Evolutionary conservation across 2,797 vertebrate species (phyloP).

Genomic region (Neostethus bicornis): DNA sequence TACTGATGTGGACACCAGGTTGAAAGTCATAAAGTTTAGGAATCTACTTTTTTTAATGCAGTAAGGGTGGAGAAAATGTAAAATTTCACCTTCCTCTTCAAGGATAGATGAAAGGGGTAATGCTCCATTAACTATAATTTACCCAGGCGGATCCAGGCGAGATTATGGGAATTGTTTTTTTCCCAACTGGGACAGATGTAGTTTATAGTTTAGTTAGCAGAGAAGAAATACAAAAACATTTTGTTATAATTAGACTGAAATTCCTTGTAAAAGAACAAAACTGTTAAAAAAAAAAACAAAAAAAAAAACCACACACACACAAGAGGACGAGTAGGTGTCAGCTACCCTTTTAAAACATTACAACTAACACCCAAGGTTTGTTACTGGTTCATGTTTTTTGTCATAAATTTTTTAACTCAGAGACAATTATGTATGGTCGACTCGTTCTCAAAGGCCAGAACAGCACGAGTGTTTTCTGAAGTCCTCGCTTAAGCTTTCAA

Average conservation of each 20-base stretch:
- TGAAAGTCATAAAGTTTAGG: conserved; percentile 22
- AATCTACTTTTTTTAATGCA: conserved; percentile 17
- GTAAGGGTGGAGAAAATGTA: conserved; percentile 13
- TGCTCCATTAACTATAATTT: conserved; percentile 42
- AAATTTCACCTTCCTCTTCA: conserved; percentile 1
- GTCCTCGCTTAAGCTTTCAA: conserved; percentile 36
- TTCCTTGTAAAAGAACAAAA: conserved; percentile 24
- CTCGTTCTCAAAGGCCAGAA: conserved; percentile 33
- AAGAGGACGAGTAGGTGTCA: background rate
- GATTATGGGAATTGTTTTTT: conserved; percentile 36
- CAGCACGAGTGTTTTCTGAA: conserved; percentile 27
- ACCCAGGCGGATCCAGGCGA: conserved; percentile 25
- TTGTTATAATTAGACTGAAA: conserved; percentile 27
- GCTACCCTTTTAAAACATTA: background rate
- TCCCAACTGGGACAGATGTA: conserved; percentile 27
- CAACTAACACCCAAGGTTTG: conserved; percentile 6
- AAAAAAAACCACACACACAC: no score
- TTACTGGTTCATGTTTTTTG: conserved; percentile 7
- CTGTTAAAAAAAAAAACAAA: background rate
- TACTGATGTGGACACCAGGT: conserved; percentile 26
- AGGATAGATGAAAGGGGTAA: background rate
- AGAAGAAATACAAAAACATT: conserved; percentile 36
- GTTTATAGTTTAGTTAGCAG: conserved; percentile 23
- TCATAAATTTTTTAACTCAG: conserved; percentile 29
- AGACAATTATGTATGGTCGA: conserved; percentile 33